Conservation (phyloP, 2,113 vertebrate species). For the Corythaeola cristata region DNA sequence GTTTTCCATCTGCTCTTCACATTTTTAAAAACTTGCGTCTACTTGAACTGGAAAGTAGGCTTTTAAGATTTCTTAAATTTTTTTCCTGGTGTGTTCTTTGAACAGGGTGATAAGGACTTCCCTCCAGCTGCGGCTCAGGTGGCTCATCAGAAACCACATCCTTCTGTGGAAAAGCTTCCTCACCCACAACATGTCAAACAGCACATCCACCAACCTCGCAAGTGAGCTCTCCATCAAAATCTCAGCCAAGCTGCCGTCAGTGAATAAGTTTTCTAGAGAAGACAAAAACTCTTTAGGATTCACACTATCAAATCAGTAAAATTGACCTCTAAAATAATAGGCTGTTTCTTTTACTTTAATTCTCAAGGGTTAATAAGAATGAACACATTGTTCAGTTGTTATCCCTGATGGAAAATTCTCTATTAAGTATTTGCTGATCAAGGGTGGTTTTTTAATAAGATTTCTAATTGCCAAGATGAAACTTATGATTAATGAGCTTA, state of each 20-base stretch:
- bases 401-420: not conserved
- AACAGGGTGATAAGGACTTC: conserved; percentile 97
- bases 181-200: conserved; percentile 83
- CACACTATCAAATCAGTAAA: not conserved
- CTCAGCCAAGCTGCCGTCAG: not conserved
- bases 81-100: not conserved
- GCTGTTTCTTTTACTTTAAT: conserved; percentile 16
- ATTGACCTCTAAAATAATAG: not conserved
- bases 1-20: not conserved
- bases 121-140: conserved; percentile 96
- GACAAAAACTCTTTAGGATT: not conserved
- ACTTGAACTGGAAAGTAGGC: not conserved
- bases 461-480: not conserved
- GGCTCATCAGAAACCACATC: conserved; percentile 97
- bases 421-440: not conserved
- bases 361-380: conserved; percentile 13
- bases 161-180: conserved; percentile 88
- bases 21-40: not conserved
- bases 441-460: not conserved
- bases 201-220: conserved; percentile 97
- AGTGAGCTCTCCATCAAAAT: conserved; percentile 74
- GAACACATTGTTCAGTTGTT: not conserved
- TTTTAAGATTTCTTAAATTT: not conserved
- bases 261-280: not conserved
- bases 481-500: not conserved